A percentile compares a stretch with the other conserved stretches of the same genome.
Evolutionary conservation across 2,113 vertebrate species (phyloP).

Genomic region (Catharus minimus): DNA sequence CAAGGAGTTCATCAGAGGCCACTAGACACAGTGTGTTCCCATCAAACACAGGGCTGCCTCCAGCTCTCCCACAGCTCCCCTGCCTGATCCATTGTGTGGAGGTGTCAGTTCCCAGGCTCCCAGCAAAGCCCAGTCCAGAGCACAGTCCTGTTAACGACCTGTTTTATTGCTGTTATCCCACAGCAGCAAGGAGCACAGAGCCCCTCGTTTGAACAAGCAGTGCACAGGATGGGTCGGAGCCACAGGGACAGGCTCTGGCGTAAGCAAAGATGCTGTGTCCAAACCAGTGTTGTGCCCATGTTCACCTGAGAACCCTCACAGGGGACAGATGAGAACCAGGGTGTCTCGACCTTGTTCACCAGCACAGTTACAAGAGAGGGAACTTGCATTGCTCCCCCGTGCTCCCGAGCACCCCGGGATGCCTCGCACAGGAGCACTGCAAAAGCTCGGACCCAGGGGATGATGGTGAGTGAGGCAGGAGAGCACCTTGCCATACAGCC

Average conservation of each 20-base stretch:
- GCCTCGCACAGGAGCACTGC: fast-evolving
- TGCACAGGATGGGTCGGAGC: fast-evolving
- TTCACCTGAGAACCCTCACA: background rate
- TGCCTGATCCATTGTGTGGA: fast-evolving
- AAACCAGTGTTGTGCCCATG: fast-evolving
- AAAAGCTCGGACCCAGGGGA: background rate
- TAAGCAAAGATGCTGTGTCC: background rate
- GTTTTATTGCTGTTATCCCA: background rate
- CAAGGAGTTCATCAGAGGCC: background rate
- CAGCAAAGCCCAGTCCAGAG: background rate
- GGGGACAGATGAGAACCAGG: background rate
- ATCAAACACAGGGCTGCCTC: background rate
- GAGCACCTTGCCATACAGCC: fast-evolving
- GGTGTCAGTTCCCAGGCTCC: background rate
- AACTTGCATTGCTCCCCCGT: fast-evolving
- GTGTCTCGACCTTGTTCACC: background rate
- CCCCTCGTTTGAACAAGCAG: background rate
- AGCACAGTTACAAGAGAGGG: background rate
- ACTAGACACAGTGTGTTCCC: background rate
- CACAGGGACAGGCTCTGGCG: fast-evolving
- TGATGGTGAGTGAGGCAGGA: background rate
- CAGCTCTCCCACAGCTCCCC: background rate
- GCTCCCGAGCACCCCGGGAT: background rate
- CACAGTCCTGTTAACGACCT: background rate
- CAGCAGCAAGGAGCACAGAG: background rate